Percentiles rank a stretch among this genome's conserved stretches.
Evolutionary conservation across 2,113 vertebrate genomes (phyloP).

Genomic region (Theristicus caerulescens): DNA sequence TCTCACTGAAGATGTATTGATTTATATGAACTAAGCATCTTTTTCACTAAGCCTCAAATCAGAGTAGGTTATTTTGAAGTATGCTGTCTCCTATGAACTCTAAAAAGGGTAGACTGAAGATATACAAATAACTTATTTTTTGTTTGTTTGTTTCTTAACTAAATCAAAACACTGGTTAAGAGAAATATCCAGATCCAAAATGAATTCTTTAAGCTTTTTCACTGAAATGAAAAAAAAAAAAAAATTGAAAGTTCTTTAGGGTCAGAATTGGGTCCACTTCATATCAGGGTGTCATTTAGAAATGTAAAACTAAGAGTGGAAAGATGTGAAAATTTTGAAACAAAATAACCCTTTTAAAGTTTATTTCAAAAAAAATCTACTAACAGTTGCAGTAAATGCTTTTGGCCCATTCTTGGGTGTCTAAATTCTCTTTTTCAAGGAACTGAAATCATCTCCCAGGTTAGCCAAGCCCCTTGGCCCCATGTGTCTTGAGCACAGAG

Average conservation of each 20-base stretch:
- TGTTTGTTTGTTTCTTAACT: neutral
- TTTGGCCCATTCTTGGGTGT: neutral
- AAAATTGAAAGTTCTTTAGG: neutral
- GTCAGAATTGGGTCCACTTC: neutral
- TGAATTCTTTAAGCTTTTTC: neutral
- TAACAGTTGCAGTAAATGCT: neutral
- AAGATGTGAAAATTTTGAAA: neutral
- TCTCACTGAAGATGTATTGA: conserved; percentile 4
- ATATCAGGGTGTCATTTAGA: neutral
- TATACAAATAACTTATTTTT: neutral
- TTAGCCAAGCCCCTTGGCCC: neutral
- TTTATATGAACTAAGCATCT: conserved; percentile 17
- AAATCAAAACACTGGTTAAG: neutral
- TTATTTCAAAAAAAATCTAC: neutral
- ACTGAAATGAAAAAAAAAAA: neutral
- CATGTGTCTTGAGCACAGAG: neutral
- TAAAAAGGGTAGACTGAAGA: neutral
- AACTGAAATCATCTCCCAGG: neutral
- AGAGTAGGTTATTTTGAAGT: conserved; percentile 3
- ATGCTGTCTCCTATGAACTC: neutral
- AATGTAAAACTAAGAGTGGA: neutral
- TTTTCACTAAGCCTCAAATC: neutral
- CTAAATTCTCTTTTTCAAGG: neutral
- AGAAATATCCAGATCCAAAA: neutral
- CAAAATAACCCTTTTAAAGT: neutral